phyloP scores from a whole-genome alignment of 2,797 vertebrate genomes.

The Babyrousa celebensis region DNA sequence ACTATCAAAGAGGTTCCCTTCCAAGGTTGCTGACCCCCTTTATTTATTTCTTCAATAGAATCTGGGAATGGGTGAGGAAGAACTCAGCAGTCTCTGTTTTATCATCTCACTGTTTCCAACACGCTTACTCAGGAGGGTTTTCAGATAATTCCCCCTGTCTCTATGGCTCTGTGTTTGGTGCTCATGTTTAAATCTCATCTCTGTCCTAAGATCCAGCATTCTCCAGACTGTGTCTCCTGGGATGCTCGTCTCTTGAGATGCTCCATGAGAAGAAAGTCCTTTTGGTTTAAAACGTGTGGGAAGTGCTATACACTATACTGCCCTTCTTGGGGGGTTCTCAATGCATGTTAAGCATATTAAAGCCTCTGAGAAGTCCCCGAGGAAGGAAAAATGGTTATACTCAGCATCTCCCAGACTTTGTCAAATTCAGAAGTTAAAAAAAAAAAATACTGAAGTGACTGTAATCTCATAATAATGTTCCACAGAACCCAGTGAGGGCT shows the following conservation, averaged over 20 bases:
- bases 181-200: neutral
- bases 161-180: neutral
- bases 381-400: constrained; percentile 25
- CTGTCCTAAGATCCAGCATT: neutral
- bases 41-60: neutral
- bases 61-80: neutral
- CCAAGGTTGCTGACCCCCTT: neutral
- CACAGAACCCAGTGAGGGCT: neutral
- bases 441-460: neutral
- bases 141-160: neutral
- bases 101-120: rapidly evolving
- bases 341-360: neutral
- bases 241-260: neutral
- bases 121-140: neutral
- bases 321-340: neutral
- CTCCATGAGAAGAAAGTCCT: neutral
- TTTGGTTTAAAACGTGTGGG: neutral
- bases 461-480: neutral
- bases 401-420: neutral
- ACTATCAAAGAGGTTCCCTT: neutral
- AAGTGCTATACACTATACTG: neutral
- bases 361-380: neutral
- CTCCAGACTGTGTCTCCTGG: neutral
- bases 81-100: neutral
- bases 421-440: neutral